These are phyloP conservation scores for Steinernema hermaphroditum DNA, from an alignment of 2,888 invertebrate genomes.

Conservation along the genomic window DNA sequence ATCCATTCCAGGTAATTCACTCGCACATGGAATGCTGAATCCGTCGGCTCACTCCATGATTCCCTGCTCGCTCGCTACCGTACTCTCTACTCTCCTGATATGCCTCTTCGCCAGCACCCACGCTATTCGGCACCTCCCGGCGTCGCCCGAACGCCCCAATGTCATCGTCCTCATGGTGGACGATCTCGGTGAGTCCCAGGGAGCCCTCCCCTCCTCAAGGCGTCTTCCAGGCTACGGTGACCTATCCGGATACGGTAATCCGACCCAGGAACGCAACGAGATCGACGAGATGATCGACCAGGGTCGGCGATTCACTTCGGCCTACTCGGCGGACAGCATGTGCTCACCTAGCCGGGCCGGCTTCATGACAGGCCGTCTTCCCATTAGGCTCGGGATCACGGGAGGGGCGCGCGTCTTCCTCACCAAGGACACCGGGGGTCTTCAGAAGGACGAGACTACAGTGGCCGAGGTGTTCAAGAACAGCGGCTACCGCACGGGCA, in stretches of 20 bases:
- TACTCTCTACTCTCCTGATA: conserved; percentile 3
- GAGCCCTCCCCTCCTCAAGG: background rate
- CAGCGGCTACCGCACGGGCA: conserved; percentile 69
- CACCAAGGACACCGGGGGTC: conserved; percentile 67
- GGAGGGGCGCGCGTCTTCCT: conserved; percentile 65
- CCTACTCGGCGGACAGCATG: conserved; percentile 69
- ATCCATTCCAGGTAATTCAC: conserved; percentile 27
- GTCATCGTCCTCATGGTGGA: conserved; percentile 70
- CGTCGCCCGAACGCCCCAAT: conserved; percentile 67
- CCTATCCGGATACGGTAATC: conserved; percentile 63
- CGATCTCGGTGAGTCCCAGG: conserved; percentile 68
- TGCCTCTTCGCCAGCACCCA: background rate
- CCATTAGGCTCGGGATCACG: conserved; percentile 63
- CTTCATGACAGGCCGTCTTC: conserved; percentile 69
- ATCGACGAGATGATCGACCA: conserved; percentile 68
- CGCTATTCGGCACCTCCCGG: conserved; percentile 31
- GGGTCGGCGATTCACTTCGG: conserved; percentile 70
- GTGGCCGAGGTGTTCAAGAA: conserved; percentile 68
- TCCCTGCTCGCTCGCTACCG: background rate
- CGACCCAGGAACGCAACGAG: conserved; percentile 68
- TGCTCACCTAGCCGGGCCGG: conserved; percentile 71
- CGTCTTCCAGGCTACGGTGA: conserved; percentile 58
- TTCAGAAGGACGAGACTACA: conserved; percentile 69
- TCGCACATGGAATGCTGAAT: conserved; percentile 28
- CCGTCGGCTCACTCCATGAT: background rate